Conservation (phyloP, 2,888 invertebrate species). For the Drosophila austrosaltans region DNA sequence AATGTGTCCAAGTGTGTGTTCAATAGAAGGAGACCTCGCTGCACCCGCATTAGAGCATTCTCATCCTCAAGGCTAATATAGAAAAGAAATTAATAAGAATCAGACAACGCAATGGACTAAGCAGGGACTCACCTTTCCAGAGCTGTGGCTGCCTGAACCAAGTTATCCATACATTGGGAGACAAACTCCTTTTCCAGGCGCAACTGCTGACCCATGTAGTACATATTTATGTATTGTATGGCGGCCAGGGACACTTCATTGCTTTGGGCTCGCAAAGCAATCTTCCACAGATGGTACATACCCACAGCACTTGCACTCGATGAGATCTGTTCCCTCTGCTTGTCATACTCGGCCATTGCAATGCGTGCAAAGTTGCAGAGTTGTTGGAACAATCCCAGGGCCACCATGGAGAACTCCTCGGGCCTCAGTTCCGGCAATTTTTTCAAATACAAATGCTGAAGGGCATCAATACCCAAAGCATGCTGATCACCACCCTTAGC, state of each 20-base stretch:
- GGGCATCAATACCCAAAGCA: constrained; percentile 93
- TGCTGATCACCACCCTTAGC: constrained; percentile 96
- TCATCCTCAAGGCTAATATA: constrained; percentile 85
- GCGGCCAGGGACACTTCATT: constrained; percentile 98
- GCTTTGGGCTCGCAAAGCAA: constrained; percentile 94
- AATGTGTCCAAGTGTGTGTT: constrained; percentile 97
- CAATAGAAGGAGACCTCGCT: constrained; percentile 92
- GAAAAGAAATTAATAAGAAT: background rate
- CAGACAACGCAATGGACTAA: too few species aligned
- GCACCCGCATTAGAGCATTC: constrained; percentile 93
- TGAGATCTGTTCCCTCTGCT: constrained; percentile 80
- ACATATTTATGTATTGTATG: constrained; percentile 96
- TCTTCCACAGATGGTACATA: constrained; percentile 97
- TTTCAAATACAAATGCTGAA: constrained; percentile 93
- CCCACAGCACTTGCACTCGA: constrained; percentile 88
- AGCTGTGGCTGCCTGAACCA: constrained; percentile 92
- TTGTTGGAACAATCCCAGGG: constrained; percentile 95
- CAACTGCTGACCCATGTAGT: constrained; percentile 95
- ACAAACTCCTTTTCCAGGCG: constrained; percentile 97
- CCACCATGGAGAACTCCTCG: constrained; percentile 95
- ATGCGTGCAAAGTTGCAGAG: constrained; percentile 93
- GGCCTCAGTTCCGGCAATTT: constrained; percentile 95
- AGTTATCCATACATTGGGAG: constrained; percentile 95
- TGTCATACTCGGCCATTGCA: constrained; percentile 89
- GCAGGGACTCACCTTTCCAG: constrained; percentile 83